Evolutionary conservation across 1,140 invertebrate species (phyloP).

Genomic region (Rhyacophila brunnea): DNA sequence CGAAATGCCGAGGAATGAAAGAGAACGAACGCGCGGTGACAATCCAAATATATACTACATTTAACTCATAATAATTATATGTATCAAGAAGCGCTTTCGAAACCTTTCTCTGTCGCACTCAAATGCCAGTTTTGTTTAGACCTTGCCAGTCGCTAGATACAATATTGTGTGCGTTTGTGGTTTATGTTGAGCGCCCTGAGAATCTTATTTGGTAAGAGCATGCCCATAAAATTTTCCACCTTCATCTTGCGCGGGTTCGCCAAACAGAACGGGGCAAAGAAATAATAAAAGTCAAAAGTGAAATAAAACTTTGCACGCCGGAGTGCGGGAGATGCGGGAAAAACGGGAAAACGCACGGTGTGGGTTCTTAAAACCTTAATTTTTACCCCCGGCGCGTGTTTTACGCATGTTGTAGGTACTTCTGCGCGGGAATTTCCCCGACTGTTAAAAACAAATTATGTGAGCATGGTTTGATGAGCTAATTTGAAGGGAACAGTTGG

Average conservation of each 20-base stretch:
- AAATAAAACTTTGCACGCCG: slow-evolving; percentile 17
- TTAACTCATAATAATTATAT: too few species aligned
- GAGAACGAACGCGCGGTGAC: too few species aligned
- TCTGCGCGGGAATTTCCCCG: too few species aligned
- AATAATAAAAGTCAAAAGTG: slow-evolving; percentile 33
- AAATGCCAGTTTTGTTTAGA: too few species aligned
- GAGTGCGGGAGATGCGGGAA: not conserved
- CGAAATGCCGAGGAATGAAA: too few species aligned
- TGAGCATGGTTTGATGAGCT: not conserved
- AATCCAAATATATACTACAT: too few species aligned
- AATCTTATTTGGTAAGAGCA: slow-evolving; percentile 22
- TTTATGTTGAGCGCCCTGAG: not conserved
- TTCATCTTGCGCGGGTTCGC: slow-evolving; percentile 15
- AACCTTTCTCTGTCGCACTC: too few species aligned
- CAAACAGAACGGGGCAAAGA: slow-evolving; percentile 21
- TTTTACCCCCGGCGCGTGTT: too few species aligned
- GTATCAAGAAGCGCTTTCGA: too few species aligned
- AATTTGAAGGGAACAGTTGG: not conserved
- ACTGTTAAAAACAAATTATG: not conserved
- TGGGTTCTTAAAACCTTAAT: not conserved
- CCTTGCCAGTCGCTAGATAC: too few species aligned
- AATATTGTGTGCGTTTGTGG: too few species aligned
- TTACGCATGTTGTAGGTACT: not conserved
- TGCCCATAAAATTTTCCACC: slow-evolving; percentile 25
- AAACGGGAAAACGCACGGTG: not conserved